Conservation (phyloP, 2,888 invertebrate genomes). For the Neelides folsomi region DNA sequence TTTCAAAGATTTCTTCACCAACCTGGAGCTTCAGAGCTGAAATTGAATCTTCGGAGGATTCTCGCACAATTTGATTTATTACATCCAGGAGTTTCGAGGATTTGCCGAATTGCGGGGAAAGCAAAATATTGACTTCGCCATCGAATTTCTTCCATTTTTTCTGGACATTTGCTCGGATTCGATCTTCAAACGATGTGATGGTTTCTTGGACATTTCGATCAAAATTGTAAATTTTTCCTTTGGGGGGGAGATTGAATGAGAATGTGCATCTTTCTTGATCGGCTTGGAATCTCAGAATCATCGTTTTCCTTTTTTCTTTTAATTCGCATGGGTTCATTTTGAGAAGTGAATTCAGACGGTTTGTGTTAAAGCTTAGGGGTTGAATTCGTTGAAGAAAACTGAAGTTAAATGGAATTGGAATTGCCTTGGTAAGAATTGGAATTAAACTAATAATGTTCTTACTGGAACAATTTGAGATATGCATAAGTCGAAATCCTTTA, state of each 20-base stretch:
- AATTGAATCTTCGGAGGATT: background rate
- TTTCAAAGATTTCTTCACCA: constrained; percentile 14
- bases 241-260: constrained; percentile 44
- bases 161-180: constrained; percentile 22
- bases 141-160: constrained; percentile 25
- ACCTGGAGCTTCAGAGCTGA: constrained; percentile 15
- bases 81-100: no score
- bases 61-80: background rate
- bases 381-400: no score
- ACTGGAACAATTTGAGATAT: no score
- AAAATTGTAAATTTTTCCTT: constrained; percentile 41
- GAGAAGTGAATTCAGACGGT: no score
- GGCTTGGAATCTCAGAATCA: constrained; percentile 41
- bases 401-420: no score
- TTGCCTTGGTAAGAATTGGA: no score
- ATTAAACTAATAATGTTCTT: no score
- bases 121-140: constrained; percentile 4
- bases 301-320: no score
- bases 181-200: constrained; percentile 11
- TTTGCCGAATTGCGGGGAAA: background rate
- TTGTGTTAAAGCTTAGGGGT: no score
- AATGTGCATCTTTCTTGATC: constrained; percentile 45
- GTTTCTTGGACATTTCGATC: constrained; percentile 19
- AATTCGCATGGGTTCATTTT: no score
- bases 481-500: no score